Evolutionary conservation across 2,797 vertebrate species (phyloP).

Genomic region (Furcifer pardalis): DNA sequence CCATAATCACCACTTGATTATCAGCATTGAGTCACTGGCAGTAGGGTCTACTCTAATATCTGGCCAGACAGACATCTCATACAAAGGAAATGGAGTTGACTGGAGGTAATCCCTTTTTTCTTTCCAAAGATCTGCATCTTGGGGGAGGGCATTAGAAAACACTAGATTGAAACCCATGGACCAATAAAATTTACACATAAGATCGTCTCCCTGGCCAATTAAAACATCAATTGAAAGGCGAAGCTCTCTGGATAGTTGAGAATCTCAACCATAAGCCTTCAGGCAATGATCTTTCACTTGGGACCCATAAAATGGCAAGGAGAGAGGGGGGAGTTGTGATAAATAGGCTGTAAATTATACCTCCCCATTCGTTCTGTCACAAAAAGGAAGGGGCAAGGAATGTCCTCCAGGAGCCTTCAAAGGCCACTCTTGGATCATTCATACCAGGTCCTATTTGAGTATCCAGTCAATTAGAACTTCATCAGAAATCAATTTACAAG

Average conservation of each 20-base stretch:
- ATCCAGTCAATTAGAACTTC: constrained; percentile 83
- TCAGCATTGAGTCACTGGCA: too few relatives aligned
- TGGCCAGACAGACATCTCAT: too few relatives aligned
- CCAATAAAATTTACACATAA: constrained; percentile 13
- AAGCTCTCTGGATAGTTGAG: constrained; percentile 47
- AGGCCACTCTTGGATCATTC: constrained; percentile 65
- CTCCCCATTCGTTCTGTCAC: constrained; percentile 54
- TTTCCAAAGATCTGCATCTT: neutral
- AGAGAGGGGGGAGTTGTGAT: constrained; percentile 65
- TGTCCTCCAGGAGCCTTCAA: constrained; percentile 55
- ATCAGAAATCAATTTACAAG: constrained; percentile 84
- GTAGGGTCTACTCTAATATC: too few relatives aligned
- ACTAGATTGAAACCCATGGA: neutral
- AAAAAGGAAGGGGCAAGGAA: constrained; percentile 57
- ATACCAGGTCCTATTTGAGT: constrained; percentile 71
- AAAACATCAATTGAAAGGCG: constrained; percentile 59
- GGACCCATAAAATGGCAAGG: constrained; percentile 66
- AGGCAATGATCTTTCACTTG: constrained; percentile 62
- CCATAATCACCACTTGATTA: too few relatives aligned
- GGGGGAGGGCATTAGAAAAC: neutral
- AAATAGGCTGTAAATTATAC: constrained; percentile 73
- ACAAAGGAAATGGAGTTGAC: neutral
- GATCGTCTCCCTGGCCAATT: neutral
- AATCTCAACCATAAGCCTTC: constrained; percentile 59
- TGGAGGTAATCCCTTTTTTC: neutral